Percentiles rank a stretch among this genome's conserved stretches.
Conservation (phyloP, 2,888 invertebrate species). For the Troilus luridus region DNA sequence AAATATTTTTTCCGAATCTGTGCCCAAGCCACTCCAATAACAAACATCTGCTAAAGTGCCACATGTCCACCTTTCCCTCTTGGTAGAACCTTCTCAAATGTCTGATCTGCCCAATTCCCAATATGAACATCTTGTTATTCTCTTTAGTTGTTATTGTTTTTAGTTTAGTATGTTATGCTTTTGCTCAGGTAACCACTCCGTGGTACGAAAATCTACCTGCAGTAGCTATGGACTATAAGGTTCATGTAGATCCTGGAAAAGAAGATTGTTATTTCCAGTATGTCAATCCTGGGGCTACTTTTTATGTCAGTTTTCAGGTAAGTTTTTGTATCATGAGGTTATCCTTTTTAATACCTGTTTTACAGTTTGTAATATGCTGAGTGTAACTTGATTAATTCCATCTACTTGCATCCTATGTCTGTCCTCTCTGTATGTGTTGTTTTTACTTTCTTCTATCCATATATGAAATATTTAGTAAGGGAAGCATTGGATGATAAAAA, state of each 20-base stretch:
- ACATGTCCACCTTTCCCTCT: conserved; percentile 26
- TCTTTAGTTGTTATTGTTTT: conserved; percentile 24
- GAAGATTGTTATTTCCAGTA: conserved; percentile 97
- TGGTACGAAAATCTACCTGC: conserved; percentile 79
- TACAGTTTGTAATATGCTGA: too few relatives aligned
- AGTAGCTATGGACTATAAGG: conserved; percentile 95
- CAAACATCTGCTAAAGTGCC: conserved; percentile 27
- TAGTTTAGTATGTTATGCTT: neutral
- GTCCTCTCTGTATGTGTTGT: too few relatives aligned
- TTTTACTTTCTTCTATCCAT: too few relatives aligned
- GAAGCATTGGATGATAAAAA: too few relatives aligned
- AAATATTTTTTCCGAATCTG: neutral
- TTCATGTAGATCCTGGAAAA: conserved; percentile 93
- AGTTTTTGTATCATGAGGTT: conserved; percentile 62
- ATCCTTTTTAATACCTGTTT: neutral
- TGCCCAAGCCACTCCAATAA: neutral
- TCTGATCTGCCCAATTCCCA: neutral
- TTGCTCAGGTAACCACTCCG: conserved; percentile 48
- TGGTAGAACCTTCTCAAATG: conserved; percentile 39
- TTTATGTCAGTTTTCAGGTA: conserved; percentile 95
- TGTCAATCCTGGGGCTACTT: conserved; percentile 91
- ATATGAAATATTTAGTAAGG: too few relatives aligned
- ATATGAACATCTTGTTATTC: conserved; percentile 29
- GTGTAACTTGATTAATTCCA: too few relatives aligned
- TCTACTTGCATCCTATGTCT: too few relatives aligned